Evolutionary conservation across 2,113 vertebrate genomes (phyloP).

Genomic region (Climacteris rufus): DNA sequence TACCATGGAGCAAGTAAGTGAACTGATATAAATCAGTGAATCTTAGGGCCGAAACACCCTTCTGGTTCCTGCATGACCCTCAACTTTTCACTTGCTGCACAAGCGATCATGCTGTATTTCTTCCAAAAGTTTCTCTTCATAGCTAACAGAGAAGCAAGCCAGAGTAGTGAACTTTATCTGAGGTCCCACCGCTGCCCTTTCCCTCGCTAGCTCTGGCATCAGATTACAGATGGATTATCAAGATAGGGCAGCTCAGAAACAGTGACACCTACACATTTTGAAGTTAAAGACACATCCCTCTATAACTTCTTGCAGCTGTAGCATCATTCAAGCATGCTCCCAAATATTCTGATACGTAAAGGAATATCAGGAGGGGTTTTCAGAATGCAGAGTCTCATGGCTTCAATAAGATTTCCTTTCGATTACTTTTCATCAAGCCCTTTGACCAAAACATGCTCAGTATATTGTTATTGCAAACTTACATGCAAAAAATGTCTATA

Average conservation of each 20-base stretch:
- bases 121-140: background rate
- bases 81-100: background rate
- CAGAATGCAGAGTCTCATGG: background rate
- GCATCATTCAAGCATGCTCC: background rate
- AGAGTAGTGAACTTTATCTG: background rate
- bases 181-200: background rate
- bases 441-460: background rate
- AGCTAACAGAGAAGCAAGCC: background rate
- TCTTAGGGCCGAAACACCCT: background rate
- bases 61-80: background rate
- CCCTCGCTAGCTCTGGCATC: background rate
- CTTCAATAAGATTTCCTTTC: background rate
- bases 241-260: background rate
- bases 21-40: background rate
- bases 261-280: background rate
- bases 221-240: background rate
- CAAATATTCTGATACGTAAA: background rate
- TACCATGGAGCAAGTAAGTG: background rate
- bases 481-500: background rate
- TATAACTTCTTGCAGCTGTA: background rate
- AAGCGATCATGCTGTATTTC: background rate
- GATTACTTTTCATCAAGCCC: background rate
- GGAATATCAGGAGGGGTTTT: background rate
- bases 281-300: background rate
- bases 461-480: background rate